phyloP scores from a whole-genome alignment of 2,113 vertebrate species.

The Peromyscus polionotus region DNA sequence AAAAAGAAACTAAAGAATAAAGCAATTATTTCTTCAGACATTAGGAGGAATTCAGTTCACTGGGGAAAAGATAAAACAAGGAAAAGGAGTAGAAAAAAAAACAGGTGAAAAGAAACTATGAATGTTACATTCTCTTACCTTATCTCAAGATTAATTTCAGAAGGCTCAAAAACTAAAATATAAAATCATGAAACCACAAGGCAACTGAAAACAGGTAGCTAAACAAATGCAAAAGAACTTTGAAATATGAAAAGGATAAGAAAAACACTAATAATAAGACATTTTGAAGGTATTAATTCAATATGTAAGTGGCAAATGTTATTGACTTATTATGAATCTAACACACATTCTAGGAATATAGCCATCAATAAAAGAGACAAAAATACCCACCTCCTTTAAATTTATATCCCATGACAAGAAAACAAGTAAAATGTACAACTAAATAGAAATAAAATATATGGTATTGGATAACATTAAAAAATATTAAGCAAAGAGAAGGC shows the following conservation, averaged over 20 bases:
- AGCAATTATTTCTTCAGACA: background rate
- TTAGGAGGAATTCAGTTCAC: background rate
- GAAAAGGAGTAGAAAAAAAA: background rate
- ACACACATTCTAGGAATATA: background rate
- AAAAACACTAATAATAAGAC: background rate
- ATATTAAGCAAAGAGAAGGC: background rate
- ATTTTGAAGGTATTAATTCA: slow-evolving; percentile 8
- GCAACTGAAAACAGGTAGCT: background rate
- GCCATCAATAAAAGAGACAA: background rate
- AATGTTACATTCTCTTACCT: background rate
- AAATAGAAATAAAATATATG: background rate
- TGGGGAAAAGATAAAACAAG: background rate
- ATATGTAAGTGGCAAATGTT: background rate
- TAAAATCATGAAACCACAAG: slow-evolving; percentile 21
- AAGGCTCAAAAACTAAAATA: background rate
- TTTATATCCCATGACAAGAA: background rate
- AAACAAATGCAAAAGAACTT: slow-evolving; percentile 22
- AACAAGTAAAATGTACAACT: background rate
- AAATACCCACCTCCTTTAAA: background rate
- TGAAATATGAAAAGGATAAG: slow-evolving; percentile 1
- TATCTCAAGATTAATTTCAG: background rate
- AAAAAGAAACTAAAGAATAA: background rate
- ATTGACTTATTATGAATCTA: background rate
- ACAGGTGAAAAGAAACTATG: background rate
- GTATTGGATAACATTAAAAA: background rate